Percentiles rank a stretch among this genome's conserved stretches.
Evolutionary conservation across 2,113 vertebrate species (phyloP).

Genomic region (Bubo bubo): DNA sequence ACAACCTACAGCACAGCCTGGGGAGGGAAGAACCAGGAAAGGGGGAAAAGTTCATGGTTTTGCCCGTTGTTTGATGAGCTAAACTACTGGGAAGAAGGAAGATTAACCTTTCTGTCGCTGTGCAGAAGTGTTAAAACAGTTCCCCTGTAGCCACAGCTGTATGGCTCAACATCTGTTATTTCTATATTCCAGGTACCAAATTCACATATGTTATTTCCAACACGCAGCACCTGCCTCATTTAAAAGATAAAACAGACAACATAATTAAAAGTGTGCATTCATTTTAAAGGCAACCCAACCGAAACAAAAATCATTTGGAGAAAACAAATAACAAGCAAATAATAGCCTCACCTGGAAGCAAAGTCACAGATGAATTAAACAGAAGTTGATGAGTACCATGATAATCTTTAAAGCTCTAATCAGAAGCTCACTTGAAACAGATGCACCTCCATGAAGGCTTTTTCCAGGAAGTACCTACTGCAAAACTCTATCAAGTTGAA

Average conservation of each 20-base stretch:
- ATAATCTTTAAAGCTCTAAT: background rate
- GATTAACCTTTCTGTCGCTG: background rate
- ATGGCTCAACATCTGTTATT: background rate
- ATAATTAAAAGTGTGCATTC: background rate
- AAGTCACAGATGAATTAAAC: background rate
- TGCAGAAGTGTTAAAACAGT: background rate
- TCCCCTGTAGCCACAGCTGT: background rate
- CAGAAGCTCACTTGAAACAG: background rate
- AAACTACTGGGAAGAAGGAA: background rate
- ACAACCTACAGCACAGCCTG: background rate
- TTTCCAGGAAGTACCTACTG: background rate
- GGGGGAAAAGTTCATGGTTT: background rate
- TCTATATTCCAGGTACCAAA: background rate
- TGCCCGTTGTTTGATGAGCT: background rate
- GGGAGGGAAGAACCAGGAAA: background rate
- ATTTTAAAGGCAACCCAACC: background rate
- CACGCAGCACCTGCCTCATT: background rate
- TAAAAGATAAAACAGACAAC: background rate
- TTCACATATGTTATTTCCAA: background rate
- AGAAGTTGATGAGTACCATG: background rate
- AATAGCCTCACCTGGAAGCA: background rate
- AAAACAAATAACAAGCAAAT: background rate
- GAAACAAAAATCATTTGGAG: background rate
- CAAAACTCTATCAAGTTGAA: background rate
- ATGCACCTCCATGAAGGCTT: background rate